These are phyloP conservation scores for Fulica atra DNA, from an alignment of 2,113 vertebrate genomes.

Conservation along the genomic window DNA sequence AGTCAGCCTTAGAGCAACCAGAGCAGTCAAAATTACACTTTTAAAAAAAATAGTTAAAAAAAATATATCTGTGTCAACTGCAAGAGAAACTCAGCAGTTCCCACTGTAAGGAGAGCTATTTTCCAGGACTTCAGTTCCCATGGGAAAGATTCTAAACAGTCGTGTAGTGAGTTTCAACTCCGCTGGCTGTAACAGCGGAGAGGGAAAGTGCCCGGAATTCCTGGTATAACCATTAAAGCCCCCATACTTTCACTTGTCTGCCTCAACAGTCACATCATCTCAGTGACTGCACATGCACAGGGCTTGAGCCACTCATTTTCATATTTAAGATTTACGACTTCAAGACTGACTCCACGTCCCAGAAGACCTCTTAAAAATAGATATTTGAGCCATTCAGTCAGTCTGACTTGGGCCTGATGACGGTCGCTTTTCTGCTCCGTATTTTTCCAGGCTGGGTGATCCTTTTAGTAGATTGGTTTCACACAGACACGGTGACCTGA, in stretches of 20 bases:
- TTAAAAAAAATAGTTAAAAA: neutral
- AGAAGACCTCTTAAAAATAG: neutral
- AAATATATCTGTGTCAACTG: neutral
- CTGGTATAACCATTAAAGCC: neutral
- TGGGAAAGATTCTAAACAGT: neutral
- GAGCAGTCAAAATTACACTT: neutral
- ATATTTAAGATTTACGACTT: neutral
- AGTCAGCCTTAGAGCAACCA: neutral
- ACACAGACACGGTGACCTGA: neutral
- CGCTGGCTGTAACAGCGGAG: neutral
- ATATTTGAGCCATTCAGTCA: neutral
- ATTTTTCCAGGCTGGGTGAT: neutral
- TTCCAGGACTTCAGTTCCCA: neutral
- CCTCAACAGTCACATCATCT: neutral
- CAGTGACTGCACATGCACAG: too few species aligned
- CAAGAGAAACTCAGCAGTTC: neutral
- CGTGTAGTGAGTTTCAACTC: neutral
- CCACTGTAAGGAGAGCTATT: neutral
- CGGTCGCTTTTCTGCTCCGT: neutral
- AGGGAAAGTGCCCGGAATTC: neutral
- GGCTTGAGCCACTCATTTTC: neutral
- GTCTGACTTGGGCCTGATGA: neutral
- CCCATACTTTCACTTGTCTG: neutral
- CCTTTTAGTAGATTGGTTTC: neutral
- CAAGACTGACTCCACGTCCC: neutral